These are phyloP conservation scores for Aegithalos caudatus DNA, from an alignment of 2,113 vertebrate genomes.

Conservation along the genomic window DNA sequence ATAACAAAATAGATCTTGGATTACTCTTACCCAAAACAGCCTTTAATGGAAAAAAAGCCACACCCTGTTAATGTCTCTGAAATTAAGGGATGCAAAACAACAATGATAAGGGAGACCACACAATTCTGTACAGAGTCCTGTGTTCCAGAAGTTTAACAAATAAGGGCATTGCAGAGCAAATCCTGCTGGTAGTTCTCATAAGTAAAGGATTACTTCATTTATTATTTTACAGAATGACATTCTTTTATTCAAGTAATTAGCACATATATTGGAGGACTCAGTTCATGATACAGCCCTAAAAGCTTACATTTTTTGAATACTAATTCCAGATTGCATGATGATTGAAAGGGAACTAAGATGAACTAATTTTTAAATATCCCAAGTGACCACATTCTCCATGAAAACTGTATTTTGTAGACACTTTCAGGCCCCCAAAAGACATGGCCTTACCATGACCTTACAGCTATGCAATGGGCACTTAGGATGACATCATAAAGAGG, in stretches of 20 bases:
- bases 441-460: not conserved
- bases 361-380: not conserved
- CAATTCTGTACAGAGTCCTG: not conserved
- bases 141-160: conserved; percentile 31
- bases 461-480: not conserved
- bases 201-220: conserved; percentile 48
- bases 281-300: not conserved
- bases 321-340: not conserved
- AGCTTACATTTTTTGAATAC: conserved; percentile 6
- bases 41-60: conserved; percentile 56
- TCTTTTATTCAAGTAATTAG: conserved; percentile 34
- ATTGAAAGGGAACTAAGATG: not conserved
- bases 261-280: not conserved
- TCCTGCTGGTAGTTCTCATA: conserved; percentile 35
- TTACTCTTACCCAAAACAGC: conserved; percentile 25
- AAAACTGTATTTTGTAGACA: not conserved
- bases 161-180: conserved; percentile 21
- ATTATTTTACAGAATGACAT: conserved; percentile 52
- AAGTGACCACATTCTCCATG: not conserved
- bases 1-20: conserved; percentile 28
- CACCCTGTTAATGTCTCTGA: conserved; percentile 48
- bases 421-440: not conserved
- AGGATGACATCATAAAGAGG: not conserved
- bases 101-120: conserved; percentile 55
- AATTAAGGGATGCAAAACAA: conserved; percentile 34